Evolutionary conservation across 2,888 invertebrate species (phyloP), one percentile per base, ranked within the genome.

Genomic region (Nomada ferruginata): DNA sequence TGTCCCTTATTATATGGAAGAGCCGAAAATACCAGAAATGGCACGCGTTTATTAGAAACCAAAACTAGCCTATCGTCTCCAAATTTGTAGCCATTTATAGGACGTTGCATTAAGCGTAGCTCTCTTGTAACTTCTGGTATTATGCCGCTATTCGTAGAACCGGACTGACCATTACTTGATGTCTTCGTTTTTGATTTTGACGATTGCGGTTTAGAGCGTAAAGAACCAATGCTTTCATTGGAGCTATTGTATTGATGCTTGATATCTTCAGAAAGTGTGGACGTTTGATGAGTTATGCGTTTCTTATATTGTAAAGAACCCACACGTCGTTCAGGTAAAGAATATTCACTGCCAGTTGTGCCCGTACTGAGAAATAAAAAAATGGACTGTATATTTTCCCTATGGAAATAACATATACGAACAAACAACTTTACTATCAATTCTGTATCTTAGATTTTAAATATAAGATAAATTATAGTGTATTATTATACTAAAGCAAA

Each of bases 1-100:
- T 95, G 94, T 89, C 95, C 96, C 92, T 96, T 96, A 76, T 95
- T 96, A 93, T 97, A 98, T 52, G 98, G 98, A 92, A 98, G 96
- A 74, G 97, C 96, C 55, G 98, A 98, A 93, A 97, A 98, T 82
- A 98, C 95, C 88, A 97, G 95, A 94, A 98, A 97, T 52, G 98
- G 98, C 76, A 96, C 96, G 90, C 96, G 96, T 89, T 96, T 96
- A 9, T 96, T 94, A 69, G 97, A 96, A 55, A 97, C 96, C 94
- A 98, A 95, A 76, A 97, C 96, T 85, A 98, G 95, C 90, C 98
- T 95, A 92, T 97, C 97, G 93, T 97, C 97, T 91, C 95, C 96
- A 90, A 97, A 97, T 87, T 95, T 95, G 83, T 96, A 96, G 83
- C 95, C 95, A 93, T 95, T 96, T 42, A 95, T 94, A 20, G 95